Percentiles rank a stretch among this genome's conserved stretches.
These are phyloP conservation scores for Pluvianellus socialis DNA, from an alignment of 2,113 vertebrate species.

Conservation along the genomic window DNA sequence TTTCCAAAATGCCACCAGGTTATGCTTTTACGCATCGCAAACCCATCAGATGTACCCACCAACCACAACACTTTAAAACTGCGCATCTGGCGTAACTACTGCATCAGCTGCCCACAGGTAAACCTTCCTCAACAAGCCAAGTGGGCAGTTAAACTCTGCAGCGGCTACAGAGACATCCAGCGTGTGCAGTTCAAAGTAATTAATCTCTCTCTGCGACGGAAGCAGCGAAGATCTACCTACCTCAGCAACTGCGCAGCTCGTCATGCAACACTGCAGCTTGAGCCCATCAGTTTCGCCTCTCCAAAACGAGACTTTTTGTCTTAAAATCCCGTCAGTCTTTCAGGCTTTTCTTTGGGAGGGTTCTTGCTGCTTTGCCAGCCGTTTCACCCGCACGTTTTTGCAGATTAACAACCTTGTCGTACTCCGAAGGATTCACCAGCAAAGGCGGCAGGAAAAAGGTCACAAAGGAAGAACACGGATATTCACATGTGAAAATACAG, in stretches of 20 bases:
- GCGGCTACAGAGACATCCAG: neutral
- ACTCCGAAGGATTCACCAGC: neutral
- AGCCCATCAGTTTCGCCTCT: neutral
- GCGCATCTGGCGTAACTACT: neutral
- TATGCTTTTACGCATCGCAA: neutral
- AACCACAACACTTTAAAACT: neutral
- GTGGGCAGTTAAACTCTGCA: accelerated
- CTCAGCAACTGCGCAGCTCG: accelerated
- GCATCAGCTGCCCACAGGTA: accelerated
- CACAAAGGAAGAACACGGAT: neutral
- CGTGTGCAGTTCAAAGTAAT: neutral
- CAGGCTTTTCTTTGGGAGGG: neutral
- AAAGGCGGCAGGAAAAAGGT: neutral
- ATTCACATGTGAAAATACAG: neutral
- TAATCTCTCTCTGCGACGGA: neutral
- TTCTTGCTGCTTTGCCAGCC: neutral
- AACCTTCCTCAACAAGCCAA: neutral
- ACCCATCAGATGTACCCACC: neutral
- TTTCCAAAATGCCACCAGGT: neutral
- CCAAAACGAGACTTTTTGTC: neutral
- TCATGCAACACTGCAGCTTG: neutral
- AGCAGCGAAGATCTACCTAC: neutral
- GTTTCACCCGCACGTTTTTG: accelerated
- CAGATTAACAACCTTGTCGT: neutral
- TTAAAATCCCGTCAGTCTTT: neutral